A percentile compares a stretch with the other conserved stretches of the same genome.
phyloP scores from a whole-genome alignment of 1,140 invertebrate genomes.

The Lasaia peninsularis region DNA sequence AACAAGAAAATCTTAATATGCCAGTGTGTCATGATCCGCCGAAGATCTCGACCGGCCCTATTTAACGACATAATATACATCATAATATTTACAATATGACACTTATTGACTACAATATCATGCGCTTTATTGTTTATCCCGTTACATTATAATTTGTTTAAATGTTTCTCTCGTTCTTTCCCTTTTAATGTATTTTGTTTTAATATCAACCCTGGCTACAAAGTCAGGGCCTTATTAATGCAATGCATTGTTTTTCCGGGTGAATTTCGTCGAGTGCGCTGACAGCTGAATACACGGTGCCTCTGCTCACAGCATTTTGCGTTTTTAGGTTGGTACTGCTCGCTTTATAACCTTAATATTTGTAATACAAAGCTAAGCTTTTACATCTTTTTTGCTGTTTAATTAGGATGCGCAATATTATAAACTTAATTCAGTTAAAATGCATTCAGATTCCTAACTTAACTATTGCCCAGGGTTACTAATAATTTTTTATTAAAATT shows the following conservation, averaged over 20 bases:
- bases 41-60: too few species aligned
- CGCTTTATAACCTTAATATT: slow-evolving; percentile 36
- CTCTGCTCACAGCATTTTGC: slow-evolving; percentile 72
- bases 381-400: neutral
- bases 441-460: neutral
- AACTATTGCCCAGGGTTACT: too few species aligned
- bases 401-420: too few species aligned
- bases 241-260: slow-evolving; percentile 66
- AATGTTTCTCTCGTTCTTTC: neutral
- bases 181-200: neutral
- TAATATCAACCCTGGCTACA: slow-evolving; percentile 23
- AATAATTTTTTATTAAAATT: too few species aligned
- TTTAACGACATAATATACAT: neutral
- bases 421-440: too few species aligned
- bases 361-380: neutral
- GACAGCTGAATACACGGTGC: slow-evolving; percentile 59
- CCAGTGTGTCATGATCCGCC: too few species aligned
- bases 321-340: slow-evolving; percentile 73
- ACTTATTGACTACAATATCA: neutral
- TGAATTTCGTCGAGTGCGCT: slow-evolving; percentile 47
- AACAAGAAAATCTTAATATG: too few species aligned
- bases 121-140: neutral
- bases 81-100: neutral
- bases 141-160: neutral
- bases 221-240: slow-evolving; percentile 47